Conservation (phyloP, 2,888 invertebrate species). For the Eudasyphora cyanicolor region DNA sequence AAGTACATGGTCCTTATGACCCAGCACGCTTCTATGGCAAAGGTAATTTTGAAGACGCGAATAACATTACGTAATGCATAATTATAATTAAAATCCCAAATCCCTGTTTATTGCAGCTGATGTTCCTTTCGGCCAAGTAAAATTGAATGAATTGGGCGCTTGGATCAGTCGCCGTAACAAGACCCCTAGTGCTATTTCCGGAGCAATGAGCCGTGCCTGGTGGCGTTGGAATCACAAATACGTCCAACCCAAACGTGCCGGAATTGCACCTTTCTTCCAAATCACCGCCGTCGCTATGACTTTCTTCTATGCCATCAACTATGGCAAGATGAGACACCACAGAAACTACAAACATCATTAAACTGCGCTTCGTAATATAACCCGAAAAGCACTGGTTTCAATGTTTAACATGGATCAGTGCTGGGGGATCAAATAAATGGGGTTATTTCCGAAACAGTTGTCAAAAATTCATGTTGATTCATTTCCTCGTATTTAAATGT, state of each 20-base stretch:
- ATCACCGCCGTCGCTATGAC: constrained; percentile 85
- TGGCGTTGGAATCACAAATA: constrained; percentile 97
- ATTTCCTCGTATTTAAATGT: constrained; percentile 43
- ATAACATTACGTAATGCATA: constrained; percentile 74
- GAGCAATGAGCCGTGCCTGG: constrained; percentile 88
- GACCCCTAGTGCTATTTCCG: constrained; percentile 84
- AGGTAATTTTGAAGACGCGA: constrained; percentile 83
- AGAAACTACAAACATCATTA: constrained; percentile 94
- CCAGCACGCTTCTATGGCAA: constrained; percentile 97
- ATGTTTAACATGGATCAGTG: constrained; percentile 1
- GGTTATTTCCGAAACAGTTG: constrained; percentile 39
- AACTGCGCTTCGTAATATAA: constrained; percentile 72
- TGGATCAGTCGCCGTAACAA: constrained; percentile 95
- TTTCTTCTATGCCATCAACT: constrained; percentile 91
- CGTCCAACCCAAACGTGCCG: constrained; percentile 87
- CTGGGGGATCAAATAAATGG: constrained; percentile 1
- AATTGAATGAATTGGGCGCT: constrained; percentile 89
- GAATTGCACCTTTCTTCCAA: constrained; percentile 90
- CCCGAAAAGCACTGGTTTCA: constrained; percentile 1
- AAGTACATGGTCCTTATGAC: constrained; percentile 95
- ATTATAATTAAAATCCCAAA: constrained; percentile 9
- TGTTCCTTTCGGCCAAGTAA: constrained; percentile 92
- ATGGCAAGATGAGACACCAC: constrained; percentile 89
- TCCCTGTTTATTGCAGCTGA: constrained; percentile 85
- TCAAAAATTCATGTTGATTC: constrained; percentile 9